phyloP scores from a whole-genome alignment of 2,888 invertebrate species.

The Tenthredo amoena region DNA sequence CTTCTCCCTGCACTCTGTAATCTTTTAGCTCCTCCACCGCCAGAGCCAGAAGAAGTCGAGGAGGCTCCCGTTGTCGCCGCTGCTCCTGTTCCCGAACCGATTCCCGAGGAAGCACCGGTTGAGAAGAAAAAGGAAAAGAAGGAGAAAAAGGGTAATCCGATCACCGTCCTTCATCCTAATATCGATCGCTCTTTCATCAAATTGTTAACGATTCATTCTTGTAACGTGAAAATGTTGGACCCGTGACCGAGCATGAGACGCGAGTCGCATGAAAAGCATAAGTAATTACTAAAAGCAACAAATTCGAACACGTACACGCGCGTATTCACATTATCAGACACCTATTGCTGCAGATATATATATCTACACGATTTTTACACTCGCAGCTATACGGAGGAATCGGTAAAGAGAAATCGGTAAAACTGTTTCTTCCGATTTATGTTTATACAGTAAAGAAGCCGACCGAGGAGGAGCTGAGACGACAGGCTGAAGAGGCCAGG shows the following conservation, averaged over 20 bases:
- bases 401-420: slow-evolving; percentile 51
- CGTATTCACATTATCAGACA: neutral
- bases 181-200: no score
- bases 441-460: slow-evolving; percentile 65
- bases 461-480: slow-evolving; percentile 64
- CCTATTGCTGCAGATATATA: neutral
- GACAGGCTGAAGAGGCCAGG: slow-evolving; percentile 70
- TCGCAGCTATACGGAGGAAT: no score
- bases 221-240: neutral
- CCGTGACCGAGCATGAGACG: neutral
- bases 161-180: slow-evolving; percentile 36
- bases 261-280: neutral
- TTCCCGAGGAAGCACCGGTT: slow-evolving; percentile 61
- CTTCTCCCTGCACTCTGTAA: neutral
- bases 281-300: neutral
- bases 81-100: slow-evolving; percentile 11
- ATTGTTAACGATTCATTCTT: no score
- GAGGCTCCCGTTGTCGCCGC: neutral
- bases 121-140: slow-evolving; percentile 55
- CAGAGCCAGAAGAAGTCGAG: slow-evolving; percentile 52
- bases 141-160: slow-evolving; percentile 56
- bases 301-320: neutral
- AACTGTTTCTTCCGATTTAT: slow-evolving; percentile 30
- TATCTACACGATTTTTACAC: neutral
- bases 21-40: slow-evolving; percentile 50